Evolutionary conservation across 2,113 vertebrate genomes (phyloP).

Genomic region (Pseudorasbora parva): DNA sequence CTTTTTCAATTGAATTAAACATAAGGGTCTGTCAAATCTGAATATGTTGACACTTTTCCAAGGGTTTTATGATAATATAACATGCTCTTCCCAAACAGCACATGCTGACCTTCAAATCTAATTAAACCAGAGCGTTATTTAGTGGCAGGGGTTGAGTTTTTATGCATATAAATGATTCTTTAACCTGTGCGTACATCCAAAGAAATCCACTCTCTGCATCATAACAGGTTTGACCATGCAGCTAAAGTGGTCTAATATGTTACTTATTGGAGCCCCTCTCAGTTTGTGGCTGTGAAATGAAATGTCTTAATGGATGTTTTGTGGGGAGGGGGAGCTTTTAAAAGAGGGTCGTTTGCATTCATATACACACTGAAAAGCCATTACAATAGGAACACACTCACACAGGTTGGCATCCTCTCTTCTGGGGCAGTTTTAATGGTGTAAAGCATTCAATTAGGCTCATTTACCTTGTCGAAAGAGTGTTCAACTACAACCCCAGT

Average conservation of each 20-base stretch:
- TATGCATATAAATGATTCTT: conserved; percentile 53
- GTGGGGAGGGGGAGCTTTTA: conserved; percentile 30
- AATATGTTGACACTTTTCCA: conserved; percentile 37
- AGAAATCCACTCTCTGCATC: conserved; percentile 52
- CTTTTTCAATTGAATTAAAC: conserved; percentile 32
- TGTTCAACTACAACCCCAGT: conserved; percentile 22
- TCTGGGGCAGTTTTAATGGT: conserved; percentile 58
- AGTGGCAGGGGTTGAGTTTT: conserved; percentile 20
- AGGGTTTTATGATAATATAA: conserved; percentile 37
- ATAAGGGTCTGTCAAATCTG: conserved; percentile 36
- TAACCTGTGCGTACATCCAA: conserved; percentile 41
- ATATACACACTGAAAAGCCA: conserved; percentile 56
- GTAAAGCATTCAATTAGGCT: conserved; percentile 60
- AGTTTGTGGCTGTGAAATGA: conserved; percentile 42
- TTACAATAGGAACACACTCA: conserved; percentile 55
- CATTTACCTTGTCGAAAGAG: conserved; percentile 40
- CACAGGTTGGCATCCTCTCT: conserved; percentile 54
- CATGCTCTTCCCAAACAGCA: conserved; percentile 25
- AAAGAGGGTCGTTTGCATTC: conserved; percentile 53
- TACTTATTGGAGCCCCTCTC: conserved; percentile 60
- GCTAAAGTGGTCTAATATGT: conserved; percentile 60
- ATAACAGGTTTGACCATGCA: conserved; percentile 33
- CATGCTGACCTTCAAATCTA: conserved; percentile 36
- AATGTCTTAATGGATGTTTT: conserved; percentile 55
- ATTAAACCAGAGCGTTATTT: conserved; percentile 46